Conservation (phyloP, 1,140 invertebrate species). For the Lepidurus packardi region DNA sequence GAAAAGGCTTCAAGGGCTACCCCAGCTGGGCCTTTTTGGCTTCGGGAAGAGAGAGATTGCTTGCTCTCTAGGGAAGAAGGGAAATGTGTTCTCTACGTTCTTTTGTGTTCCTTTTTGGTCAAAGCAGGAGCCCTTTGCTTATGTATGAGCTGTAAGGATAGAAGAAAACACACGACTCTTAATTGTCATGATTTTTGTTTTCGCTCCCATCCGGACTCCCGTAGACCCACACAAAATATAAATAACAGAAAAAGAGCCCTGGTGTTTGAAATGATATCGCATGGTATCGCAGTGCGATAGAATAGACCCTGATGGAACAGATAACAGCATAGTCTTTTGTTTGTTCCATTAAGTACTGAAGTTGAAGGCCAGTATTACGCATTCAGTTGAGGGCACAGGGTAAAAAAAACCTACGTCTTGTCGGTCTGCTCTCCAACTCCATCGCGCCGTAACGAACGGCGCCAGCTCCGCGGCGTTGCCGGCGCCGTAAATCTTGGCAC, state of each 20-base stretch:
- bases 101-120: neutral
- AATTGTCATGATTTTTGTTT: neutral
- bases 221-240: neutral
- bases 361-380: too few species aligned
- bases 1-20: slow-evolving; percentile 7
- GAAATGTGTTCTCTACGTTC: neutral
- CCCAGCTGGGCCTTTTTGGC: slow-evolving; percentile 1
- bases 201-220: neutral
- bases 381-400: too few species aligned
- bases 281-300: neutral
- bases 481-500: slow-evolving; percentile 20
- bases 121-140: neutral
- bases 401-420: neutral
- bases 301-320: too few species aligned
- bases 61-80: neutral
- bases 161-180: neutral
- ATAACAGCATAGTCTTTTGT: too few species aligned
- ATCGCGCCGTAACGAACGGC: slow-evolving; percentile 7
- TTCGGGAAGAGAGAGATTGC: neutral
- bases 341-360: too few species aligned
- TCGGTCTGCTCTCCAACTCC: neutral
- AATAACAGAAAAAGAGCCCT: neutral
- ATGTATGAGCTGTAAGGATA: too few species aligned
- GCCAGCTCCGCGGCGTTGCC: slow-evolving; percentile 10
- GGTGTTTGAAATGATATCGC: neutral